Evolutionary conservation across 2,888 invertebrate genomes (phyloP), one percentile per base, ranked within the genome.

Genomic region (Drosophila paranaensis): DNA sequence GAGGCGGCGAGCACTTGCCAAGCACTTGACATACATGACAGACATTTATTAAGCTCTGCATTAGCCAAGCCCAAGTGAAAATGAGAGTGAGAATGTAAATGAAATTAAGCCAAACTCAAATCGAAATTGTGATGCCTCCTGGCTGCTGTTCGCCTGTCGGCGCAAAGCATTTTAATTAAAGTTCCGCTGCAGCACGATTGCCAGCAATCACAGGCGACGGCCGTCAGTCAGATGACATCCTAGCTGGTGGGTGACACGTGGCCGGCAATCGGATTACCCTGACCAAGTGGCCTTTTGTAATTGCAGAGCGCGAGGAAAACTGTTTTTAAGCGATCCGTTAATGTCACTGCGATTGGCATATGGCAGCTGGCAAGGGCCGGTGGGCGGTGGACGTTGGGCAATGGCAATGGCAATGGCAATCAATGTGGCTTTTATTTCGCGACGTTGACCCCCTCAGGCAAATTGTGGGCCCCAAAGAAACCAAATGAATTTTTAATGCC

Each of bases 101-200:
- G 30, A 55, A 60, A 46, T 48, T 30, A 1, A 27, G 27, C 3
- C 27, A n/a, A 30, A n/a, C n/a, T 48, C 10, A n/a, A 48, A 10
- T 48, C 30, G n/a, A 11, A 48, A 48, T 20, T 20, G 20, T 20
- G 20, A 20, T 20, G 20, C 20, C 20, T 20, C 2, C 20, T 20
- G 20, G 20, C 20, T 20, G 20, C 20, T 20, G 20, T 45, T 3
- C 30, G 13, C 63, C 33, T 71, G 74, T 74, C 74, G 74, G 6
- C 66, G 57, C 50, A 30, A 50, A 46, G 35, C 54, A 55, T 71
- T 82, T 82, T 79, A 82, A 85, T 82, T 82, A 82, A 85, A 85
- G 55, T 67, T 45, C 48, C 37, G 60, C 35, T 40, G 20, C 45
- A 46, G 14, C 48, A 63, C 50, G 55, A 60, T 63, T 65, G 60